Conservation (phyloP, 2,113 vertebrate genomes). For the Mionectes macconnelli region DNA sequence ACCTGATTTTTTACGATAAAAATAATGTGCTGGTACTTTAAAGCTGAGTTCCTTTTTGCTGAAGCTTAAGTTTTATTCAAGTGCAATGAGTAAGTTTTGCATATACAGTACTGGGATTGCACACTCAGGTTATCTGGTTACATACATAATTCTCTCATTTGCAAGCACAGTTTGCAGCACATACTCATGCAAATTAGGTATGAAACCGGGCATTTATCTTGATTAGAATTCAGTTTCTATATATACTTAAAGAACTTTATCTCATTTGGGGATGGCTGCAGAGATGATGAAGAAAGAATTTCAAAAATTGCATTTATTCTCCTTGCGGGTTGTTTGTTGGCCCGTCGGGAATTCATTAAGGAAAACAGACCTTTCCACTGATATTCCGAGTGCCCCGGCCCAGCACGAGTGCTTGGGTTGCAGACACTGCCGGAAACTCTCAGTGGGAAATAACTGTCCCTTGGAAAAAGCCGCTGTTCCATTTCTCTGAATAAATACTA, state of each 20-base stretch:
- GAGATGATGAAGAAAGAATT: not conserved
- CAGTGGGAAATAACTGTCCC: not conserved
- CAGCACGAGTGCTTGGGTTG: not conserved
- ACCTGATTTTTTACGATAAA: not conserved
- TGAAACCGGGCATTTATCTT: conserved; percentile 20
- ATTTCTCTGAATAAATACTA: not conserved
- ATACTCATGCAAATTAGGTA: conserved; percentile 30
- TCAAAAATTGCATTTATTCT: not conserved
- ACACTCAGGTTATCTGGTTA: not conserved
- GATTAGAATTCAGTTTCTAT: not conserved
- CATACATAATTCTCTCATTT: not conserved
- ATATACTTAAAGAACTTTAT: not conserved
- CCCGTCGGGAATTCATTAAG: not conserved
- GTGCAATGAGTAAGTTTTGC: not conserved
- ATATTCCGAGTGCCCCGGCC: not conserved
- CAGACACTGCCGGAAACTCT: not conserved
- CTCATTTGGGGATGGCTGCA: not conserved
- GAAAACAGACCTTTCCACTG: not conserved
- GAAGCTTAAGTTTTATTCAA: not conserved
- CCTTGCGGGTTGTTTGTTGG: not conserved
- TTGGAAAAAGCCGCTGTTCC: not conserved
- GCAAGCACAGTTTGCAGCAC: conserved; percentile 27
- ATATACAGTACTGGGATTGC: not conserved
- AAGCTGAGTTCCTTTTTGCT: not conserved
- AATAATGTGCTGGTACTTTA: not conserved